Percentiles rank a stretch among this genome's conserved stretches.
Evolutionary conservation across 2,888 invertebrate species (phyloP).

Genomic region (Drosophila atripex): DNA sequence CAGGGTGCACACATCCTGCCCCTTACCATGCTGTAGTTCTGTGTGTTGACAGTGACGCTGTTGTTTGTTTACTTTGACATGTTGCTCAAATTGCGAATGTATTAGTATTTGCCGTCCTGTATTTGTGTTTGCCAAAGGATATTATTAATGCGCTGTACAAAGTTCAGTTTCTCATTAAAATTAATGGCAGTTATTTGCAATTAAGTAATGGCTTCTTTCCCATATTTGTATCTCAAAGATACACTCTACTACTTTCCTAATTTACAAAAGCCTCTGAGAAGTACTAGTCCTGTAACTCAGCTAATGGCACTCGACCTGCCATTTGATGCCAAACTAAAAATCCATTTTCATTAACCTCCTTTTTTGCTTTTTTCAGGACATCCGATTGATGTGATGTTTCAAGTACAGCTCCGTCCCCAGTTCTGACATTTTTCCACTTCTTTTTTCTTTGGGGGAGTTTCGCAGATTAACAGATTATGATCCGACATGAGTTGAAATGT

Average conservation of each 20-base stretch:
- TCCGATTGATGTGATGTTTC: conserved; percentile 28
- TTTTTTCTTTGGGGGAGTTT: conserved; percentile 50
- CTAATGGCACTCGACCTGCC: conserved; percentile 1
- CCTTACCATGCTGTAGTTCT: conserved; percentile 32
- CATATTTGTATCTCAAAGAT: not conserved
- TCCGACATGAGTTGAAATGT: conserved; percentile 66
- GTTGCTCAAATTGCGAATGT: conserved; percentile 65
- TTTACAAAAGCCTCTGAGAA: not conserved
- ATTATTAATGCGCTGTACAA: conserved; percentile 55
- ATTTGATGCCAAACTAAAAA: conserved; percentile 47
- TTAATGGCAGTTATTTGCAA: not conserved
- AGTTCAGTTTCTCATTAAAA: conserved; percentile 2
- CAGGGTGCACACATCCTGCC: not conserved
- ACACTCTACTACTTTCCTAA: not conserved
- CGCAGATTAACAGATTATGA: conserved; percentile 78
- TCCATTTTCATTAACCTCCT: conserved; percentile 64
- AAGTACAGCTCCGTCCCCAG: conserved; percentile 13
- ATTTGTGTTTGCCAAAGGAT: conserved; percentile 49
- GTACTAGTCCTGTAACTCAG: not conserved
- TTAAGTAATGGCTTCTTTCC: not conserved
- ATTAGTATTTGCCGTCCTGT: conserved; percentile 29
- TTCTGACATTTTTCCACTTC: conserved; percentile 13
- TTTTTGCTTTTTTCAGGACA: conserved; percentile 3
- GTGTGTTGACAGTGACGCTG: conserved; percentile 52
- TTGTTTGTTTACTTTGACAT: conserved; percentile 67